Conservation (phyloP, 2,888 invertebrate genomes). For the Dendrolimus pini region DNA sequence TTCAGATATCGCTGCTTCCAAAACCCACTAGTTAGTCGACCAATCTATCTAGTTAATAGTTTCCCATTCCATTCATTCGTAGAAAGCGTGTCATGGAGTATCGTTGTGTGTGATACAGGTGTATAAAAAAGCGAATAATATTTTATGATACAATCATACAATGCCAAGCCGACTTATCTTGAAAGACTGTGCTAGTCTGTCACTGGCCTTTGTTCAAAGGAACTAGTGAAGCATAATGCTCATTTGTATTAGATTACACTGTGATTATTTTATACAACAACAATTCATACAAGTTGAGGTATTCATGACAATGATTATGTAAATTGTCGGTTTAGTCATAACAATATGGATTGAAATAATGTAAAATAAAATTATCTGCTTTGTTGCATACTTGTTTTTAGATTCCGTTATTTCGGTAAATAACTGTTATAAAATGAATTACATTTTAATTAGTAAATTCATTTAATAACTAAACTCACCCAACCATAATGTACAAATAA, state of each 20-base stretch:
- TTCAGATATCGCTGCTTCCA: slow-evolving; percentile 5
- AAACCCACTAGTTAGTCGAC: slow-evolving; percentile 1
- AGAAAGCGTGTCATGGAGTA: slow-evolving; percentile 60
- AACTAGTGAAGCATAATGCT: slow-evolving; percentile 28
- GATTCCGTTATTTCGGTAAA: too few species aligned
- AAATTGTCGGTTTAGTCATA: too few species aligned
- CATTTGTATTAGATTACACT: not conserved
- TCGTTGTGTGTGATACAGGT: slow-evolving; percentile 32
- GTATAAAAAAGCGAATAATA: slow-evolving; percentile 53
- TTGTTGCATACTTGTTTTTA: too few species aligned
- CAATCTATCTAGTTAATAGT: slow-evolving; percentile 1
- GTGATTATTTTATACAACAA: too few species aligned
- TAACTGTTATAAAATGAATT: too few species aligned
- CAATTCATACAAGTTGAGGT: too few species aligned
- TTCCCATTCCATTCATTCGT: slow-evolving; percentile 27
- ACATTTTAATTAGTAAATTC: too few species aligned
- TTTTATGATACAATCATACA: slow-evolving; percentile 43
- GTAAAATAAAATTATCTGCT: too few species aligned
- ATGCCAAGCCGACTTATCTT: slow-evolving; percentile 37
- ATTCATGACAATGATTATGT: too few species aligned
- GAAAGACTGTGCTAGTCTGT: slow-evolving; percentile 35
- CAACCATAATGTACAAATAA: too few species aligned
- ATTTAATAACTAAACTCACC: too few species aligned
- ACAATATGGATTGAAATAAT: too few species aligned
- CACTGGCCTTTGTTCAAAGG: slow-evolving; percentile 40